Evolutionary conservation across 2,888 invertebrate species (phyloP).

Genomic region (Coleophora deauratella): DNA sequence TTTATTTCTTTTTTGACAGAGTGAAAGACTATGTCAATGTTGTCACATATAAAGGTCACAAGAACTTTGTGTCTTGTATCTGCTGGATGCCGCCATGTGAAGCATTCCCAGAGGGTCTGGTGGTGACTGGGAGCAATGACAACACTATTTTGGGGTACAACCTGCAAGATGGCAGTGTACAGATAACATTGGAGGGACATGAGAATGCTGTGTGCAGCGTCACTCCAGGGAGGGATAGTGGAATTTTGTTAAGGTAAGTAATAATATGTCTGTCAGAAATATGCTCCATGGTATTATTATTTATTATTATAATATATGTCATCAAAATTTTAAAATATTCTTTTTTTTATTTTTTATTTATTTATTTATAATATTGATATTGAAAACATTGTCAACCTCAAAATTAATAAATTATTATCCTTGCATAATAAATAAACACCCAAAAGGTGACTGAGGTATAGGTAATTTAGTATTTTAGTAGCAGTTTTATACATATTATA

Average conservation of each 20-base stretch:
- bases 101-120: conserved; percentile 82
- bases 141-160: conserved; percentile 86
- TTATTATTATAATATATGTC: too few species aligned
- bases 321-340: too few species aligned
- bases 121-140: conserved; percentile 94
- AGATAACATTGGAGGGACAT: conserved; percentile 84
- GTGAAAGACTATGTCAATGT: conserved; percentile 76
- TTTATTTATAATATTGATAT: too few species aligned
- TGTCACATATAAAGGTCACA: conserved; percentile 84
- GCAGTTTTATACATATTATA: too few species aligned
- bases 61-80: conserved; percentile 89
- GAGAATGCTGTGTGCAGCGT: conserved; percentile 80
- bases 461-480: too few species aligned
- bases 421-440: too few species aligned
- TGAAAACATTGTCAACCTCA: too few species aligned
- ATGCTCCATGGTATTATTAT: too few species aligned
- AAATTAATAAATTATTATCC: too few species aligned
- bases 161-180: conserved; percentile 78
- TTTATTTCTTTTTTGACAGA: conserved; percentile 42
- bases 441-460: too few species aligned
- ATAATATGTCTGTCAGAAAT: too few species aligned
- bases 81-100: conserved; percentile 82
- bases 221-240: conserved; percentile 48
- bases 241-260: conserved; percentile 54
- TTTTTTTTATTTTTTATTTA: too few species aligned